These are phyloP conservation scores for Corythornis madagascariensis DNA, from an alignment of 2,113 vertebrate species.

Conservation along the genomic window DNA sequence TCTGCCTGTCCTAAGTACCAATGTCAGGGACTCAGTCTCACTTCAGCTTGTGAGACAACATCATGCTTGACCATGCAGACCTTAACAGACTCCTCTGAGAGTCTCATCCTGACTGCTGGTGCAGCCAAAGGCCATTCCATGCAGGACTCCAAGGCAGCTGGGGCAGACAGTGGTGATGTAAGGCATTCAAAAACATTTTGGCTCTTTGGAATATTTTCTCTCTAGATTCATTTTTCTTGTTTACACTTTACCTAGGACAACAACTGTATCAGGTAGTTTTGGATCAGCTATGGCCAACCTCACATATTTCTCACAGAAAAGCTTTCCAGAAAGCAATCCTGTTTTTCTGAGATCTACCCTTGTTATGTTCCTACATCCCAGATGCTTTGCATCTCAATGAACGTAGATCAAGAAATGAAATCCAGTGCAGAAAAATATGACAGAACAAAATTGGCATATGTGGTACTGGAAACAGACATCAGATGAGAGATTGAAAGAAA, in stretches of 20 bases:
- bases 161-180: neutral
- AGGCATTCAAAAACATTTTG: neutral
- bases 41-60: neutral
- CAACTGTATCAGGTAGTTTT: neutral
- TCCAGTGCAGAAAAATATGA: neutral
- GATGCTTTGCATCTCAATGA: conserved; percentile 2
- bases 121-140: neutral
- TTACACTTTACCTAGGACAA: neutral
- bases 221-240: neutral
- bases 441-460: neutral
- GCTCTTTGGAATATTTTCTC: neutral
- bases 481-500: neutral
- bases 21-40: neutral
- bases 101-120: neutral
- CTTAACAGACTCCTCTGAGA: neutral
- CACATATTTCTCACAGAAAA: neutral
- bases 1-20: neutral
- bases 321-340: neutral
- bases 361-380: neutral
- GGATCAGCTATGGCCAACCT: neutral
- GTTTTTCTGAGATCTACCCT: neutral
- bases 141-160: neutral
- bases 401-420: neutral
- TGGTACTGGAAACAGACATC: neutral
- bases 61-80: neutral